phyloP scores from a whole-genome alignment of 2,797 vertebrate genomes.

The Coreius guichenoti region DNA sequence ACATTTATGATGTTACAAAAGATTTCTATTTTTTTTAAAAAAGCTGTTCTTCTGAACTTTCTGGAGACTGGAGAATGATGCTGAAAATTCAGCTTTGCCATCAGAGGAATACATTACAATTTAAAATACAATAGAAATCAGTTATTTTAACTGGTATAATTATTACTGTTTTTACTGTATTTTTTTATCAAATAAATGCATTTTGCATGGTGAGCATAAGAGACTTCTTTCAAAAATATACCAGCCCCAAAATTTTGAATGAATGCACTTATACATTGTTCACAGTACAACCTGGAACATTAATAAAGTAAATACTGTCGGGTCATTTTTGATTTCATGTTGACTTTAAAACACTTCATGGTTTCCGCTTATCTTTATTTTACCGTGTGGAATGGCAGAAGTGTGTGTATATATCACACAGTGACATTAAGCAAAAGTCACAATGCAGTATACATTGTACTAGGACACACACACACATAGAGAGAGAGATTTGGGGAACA shows the following conservation, averaged over 20 bases:
- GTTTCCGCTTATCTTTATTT: not conserved
- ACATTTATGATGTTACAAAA: not conserved
- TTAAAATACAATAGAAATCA: not conserved
- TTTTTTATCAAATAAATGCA: not conserved
- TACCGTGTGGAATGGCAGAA: not conserved
- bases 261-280: not conserved
- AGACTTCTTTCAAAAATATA: not conserved
- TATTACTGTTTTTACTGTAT: not conserved
- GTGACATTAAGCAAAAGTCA: not conserved
- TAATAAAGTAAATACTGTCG: not conserved
- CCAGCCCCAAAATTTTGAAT: not conserved
- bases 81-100: not conserved
- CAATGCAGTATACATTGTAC: not conserved
- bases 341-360: not conserved
- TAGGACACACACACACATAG: slow-evolving; percentile 7
- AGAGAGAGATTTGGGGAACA: slow-evolving; percentile 54
- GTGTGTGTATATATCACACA: not conserved
- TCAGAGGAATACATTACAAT: not conserved
- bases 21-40: not conserved
- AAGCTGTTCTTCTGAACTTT: too few relatives aligned
- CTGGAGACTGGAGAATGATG: not conserved
- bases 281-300: not conserved
- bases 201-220: not conserved
- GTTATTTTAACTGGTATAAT: not conserved
- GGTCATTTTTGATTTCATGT: not conserved